phyloP scores from a whole-genome alignment of 2,113 vertebrate species.

The Coreoperca whiteheadi region DNA sequence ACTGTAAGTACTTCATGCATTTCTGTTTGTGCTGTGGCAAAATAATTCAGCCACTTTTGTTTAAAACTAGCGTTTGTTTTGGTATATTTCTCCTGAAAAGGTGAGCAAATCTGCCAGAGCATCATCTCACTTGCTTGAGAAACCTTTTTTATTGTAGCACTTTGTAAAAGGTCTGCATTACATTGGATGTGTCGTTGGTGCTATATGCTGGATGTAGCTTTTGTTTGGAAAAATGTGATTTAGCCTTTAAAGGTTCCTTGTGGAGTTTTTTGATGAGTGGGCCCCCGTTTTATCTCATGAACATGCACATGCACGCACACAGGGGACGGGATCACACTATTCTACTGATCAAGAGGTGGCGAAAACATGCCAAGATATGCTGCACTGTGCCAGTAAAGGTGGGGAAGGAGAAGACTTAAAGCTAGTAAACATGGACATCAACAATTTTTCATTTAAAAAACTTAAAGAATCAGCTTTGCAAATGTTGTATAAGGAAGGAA shows the following conservation, averaged over 20 bases:
- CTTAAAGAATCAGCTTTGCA: not conserved
- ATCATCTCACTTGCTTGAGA: not conserved
- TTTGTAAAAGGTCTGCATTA: too few species aligned
- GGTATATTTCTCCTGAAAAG: not conserved
- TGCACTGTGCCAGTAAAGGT: not conserved
- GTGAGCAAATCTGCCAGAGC: not conserved
- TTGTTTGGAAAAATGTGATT: slow-evolving; percentile 4
- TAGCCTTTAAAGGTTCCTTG: not conserved
- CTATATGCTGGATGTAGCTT: not conserved
- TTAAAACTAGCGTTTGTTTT: not conserved
- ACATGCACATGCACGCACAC: too few species aligned
- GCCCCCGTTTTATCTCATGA: too few species aligned
- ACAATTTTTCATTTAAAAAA: not conserved
- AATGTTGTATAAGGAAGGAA: not conserved
- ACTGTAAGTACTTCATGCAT: slow-evolving; percentile 72
- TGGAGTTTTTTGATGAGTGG: not conserved
- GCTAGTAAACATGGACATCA: not conserved
- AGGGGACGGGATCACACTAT: too few species aligned
- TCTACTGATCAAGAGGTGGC: not conserved
- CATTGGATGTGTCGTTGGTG: too few species aligned
- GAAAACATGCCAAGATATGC: not conserved
- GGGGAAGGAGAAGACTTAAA: not conserved
- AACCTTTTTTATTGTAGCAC: too few species aligned
- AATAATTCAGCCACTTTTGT: not conserved
- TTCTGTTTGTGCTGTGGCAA: not conserved